These are phyloP conservation scores for Cartodere bifasciata DNA, from an alignment of 2,888 invertebrate species.

Conservation along the genomic window DNA sequence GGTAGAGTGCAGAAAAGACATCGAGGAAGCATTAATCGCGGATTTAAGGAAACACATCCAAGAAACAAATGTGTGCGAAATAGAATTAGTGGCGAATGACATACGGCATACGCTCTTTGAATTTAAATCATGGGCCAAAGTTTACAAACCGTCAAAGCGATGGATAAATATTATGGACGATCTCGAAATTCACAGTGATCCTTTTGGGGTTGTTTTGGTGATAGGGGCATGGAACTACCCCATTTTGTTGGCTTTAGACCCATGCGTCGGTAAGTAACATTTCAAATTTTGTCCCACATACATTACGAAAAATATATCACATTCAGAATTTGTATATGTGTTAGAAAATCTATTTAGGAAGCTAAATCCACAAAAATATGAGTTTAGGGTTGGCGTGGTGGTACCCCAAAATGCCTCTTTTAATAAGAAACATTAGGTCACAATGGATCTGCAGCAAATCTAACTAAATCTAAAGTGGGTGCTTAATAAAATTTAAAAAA, in stretches of 20 bases:
- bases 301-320: no score
- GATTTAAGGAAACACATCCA: constrained; percentile 73
- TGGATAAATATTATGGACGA: constrained; percentile 60
- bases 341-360: no score
- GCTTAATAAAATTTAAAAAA: no score
- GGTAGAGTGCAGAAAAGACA: constrained; percentile 61
- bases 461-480: no score
- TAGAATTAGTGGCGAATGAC: constrained; percentile 68
- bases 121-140: constrained; percentile 67
- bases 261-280: constrained; percentile 49
- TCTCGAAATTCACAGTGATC: constrained; percentile 70
- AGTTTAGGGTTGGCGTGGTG: no score
- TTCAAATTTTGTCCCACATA: background rate
- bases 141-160: constrained; percentile 55
- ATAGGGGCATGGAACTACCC: constrained; percentile 98
- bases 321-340: no score
- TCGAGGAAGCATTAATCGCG: constrained; percentile 60
- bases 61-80: constrained; percentile 69
- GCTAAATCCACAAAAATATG: no score
- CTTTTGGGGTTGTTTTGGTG: constrained; percentile 81
- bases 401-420: no score
- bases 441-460: no score
- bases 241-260: constrained; percentile 64
- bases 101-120: constrained; percentile 53
- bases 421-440: no score